These are phyloP conservation scores for Gephyroberyx darwinii DNA, from an alignment of 2,797 vertebrate species.

Conservation along the genomic window DNA sequence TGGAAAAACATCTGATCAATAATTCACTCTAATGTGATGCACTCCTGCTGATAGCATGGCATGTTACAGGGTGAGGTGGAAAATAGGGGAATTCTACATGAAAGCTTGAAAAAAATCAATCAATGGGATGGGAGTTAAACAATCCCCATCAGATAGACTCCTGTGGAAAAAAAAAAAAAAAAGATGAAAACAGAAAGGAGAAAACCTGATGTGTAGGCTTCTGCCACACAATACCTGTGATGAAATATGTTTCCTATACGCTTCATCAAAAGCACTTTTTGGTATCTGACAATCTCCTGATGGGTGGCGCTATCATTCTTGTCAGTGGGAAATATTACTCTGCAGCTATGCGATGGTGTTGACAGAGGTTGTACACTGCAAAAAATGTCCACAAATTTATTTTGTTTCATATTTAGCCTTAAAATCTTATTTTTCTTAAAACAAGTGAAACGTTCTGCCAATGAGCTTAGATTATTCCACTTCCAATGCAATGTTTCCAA, in stretches of 20 bases:
- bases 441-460: too few species aligned
- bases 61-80: constrained; percentile 23
- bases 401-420: not conserved
- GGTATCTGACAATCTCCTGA: constrained; percentile 36
- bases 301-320: constrained; percentile 21
- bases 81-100: constrained; percentile 34
- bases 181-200: not conserved
- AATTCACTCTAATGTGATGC: constrained; percentile 36
- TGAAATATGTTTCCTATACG: constrained; percentile 38
- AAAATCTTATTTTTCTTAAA: not conserved
- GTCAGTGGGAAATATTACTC: constrained; percentile 32
- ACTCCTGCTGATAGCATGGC: constrained; percentile 21
- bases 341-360: not conserved
- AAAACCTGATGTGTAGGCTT: constrained; percentile 3
- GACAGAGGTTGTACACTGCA: not conserved
- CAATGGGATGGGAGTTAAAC: constrained; percentile 32
- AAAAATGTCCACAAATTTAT: not conserved
- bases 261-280: constrained; percentile 43
- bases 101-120: constrained; percentile 1
- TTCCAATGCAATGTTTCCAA: too few species aligned
- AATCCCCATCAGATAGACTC: constrained; percentile 38
- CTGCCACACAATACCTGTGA: constrained; percentile 25
- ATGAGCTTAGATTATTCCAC: too few species aligned
- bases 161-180: constrained; percentile 36
- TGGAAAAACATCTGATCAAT: constrained; percentile 47